Percentiles rank a stretch among this genome's conserved stretches.
Evolutionary conservation across 2,888 invertebrate genomes (phyloP).

Genomic region (Sphaeridia pumilis): DNA sequence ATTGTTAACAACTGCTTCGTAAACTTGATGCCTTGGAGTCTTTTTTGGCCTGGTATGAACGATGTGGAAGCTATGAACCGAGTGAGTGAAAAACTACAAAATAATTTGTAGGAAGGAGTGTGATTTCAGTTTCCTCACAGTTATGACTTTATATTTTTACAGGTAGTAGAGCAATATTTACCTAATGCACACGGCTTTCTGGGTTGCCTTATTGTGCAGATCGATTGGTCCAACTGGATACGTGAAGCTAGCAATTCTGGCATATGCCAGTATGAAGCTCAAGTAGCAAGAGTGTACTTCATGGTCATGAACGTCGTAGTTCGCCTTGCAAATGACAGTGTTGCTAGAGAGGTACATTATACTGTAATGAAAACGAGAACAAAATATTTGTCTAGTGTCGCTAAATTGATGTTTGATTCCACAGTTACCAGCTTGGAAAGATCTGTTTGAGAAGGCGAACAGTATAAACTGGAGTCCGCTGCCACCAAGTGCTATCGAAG

Average conservation of each 20-base stretch:
- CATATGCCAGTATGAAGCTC: conserved; percentile 39
- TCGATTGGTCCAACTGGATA: conserved; percentile 56
- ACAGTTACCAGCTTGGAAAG: conserved; percentile 42
- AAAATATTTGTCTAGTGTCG: not conserved
- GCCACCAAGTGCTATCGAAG: conserved; percentile 51
- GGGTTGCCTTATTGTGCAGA: conserved; percentile 55
- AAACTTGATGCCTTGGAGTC: conserved; percentile 54
- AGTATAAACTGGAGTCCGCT: conserved; percentile 54
- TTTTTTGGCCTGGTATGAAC: conserved; percentile 52
- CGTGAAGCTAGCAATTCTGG: conserved; percentile 39
- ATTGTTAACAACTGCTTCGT: conserved; percentile 55
- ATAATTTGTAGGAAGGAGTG: not conserved
- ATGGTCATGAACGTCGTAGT: conserved; percentile 57
- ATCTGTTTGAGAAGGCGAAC: conserved; percentile 49
- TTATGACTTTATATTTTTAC: conserved; percentile 15
- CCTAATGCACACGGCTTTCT: conserved; percentile 60
- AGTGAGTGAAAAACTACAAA: conserved; percentile 39
- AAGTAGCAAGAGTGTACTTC: conserved; percentile 47
- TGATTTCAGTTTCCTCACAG: not conserved
- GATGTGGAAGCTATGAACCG: conserved; percentile 59
- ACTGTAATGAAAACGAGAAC: not conserved
- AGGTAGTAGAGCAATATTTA: conserved; percentile 52
- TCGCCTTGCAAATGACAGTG: conserved; percentile 59
- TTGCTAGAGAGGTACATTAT: conserved; percentile 48
- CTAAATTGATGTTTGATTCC: conserved; percentile 21